These are phyloP conservation scores for Thalassoma bifasciatum DNA, from an alignment of 2,113 vertebrate genomes.

Conservation along the genomic window DNA sequence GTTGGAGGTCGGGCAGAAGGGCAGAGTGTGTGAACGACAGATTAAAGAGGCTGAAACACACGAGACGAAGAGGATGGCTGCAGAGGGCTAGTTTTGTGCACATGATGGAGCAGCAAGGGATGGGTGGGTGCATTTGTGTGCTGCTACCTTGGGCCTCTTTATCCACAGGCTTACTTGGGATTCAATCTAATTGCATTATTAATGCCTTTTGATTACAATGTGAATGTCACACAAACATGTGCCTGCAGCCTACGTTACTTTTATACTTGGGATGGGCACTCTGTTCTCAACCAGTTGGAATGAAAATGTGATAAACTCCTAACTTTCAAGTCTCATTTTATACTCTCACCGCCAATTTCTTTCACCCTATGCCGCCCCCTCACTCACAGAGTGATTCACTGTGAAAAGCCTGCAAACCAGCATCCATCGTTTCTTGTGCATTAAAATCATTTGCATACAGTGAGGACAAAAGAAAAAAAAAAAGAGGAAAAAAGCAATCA, in stretches of 20 bases:
- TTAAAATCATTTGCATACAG: conserved; percentile 63
- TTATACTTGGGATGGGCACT: conserved; percentile 21
- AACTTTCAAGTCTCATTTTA: conserved; percentile 8
- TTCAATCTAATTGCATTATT: conserved; percentile 64
- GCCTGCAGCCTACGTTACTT: conserved; percentile 14
- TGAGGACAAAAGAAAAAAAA: conserved; percentile 21
- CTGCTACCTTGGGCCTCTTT: conserved; percentile 37
- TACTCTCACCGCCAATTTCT: not conserved
- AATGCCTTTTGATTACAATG: conserved; percentile 66
- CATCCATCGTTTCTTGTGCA: conserved; percentile 33
- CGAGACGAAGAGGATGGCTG: conserved; percentile 42
- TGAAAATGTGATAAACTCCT: conserved; percentile 36
- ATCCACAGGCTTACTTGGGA: conserved; percentile 40
- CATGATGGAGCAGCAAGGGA: conserved; percentile 43
- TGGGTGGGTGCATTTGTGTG: conserved; percentile 28
- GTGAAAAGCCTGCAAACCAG: conserved; percentile 20
- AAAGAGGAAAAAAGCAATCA: conserved; percentile 64
- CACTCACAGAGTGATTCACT: conserved; percentile 15
- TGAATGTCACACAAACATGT: conserved; percentile 43
- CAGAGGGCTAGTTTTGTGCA: conserved; percentile 52
- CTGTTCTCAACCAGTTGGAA: conserved; percentile 37
- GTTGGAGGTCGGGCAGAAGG: conserved; percentile 74
- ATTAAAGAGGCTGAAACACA: conserved; percentile 70
- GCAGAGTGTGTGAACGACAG: conserved; percentile 68
- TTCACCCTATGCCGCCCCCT: not conserved